These are phyloP conservation scores for Oxycera nigricornis DNA, from an alignment of 2,888 invertebrate genomes.

Conservation along the genomic window DNA sequence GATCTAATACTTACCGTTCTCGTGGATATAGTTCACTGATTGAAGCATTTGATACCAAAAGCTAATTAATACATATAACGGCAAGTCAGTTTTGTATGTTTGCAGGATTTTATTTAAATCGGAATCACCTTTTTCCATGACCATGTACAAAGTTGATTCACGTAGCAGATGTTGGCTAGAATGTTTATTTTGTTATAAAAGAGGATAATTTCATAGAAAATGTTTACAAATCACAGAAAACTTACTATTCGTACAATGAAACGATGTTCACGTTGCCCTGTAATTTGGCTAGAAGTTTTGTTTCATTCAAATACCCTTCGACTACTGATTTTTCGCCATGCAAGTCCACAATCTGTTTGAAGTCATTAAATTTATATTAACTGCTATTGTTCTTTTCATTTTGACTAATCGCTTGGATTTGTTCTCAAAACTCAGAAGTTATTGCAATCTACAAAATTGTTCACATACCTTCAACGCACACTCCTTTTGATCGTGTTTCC, in stretches of 20 bases:
- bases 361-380: background rate
- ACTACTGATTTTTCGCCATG: conserved; percentile 74
- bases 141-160: conserved; percentile 76
- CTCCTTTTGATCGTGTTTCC: conserved; percentile 53
- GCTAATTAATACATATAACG: conserved; percentile 79
- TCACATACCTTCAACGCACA: conserved; percentile 57
- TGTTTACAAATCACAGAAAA: conserved; percentile 50
- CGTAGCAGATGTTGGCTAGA: conserved; percentile 73
- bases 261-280: conserved; percentile 86
- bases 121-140: conserved; percentile 92
- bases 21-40: conserved; percentile 90
- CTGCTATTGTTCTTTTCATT: background rate
- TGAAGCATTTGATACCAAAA: conserved; percentile 95
- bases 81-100: conserved; percentile 67
- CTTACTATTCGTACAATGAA: conserved; percentile 86
- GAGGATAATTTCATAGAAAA: background rate
- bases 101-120: conserved; percentile 83
- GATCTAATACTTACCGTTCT: conserved; percentile 67
- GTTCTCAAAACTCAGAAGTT: background rate
- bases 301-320: conserved; percentile 88
- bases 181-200: background rate
- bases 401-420: background rate
- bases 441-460: conserved; percentile 4
- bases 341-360: conserved; percentile 81
- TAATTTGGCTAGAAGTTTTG: conserved; percentile 78